Evolutionary conservation across 2,888 invertebrate species (phyloP), one percentile per base, ranked within the genome.

Genomic region (Coleophora deauratella): DNA sequence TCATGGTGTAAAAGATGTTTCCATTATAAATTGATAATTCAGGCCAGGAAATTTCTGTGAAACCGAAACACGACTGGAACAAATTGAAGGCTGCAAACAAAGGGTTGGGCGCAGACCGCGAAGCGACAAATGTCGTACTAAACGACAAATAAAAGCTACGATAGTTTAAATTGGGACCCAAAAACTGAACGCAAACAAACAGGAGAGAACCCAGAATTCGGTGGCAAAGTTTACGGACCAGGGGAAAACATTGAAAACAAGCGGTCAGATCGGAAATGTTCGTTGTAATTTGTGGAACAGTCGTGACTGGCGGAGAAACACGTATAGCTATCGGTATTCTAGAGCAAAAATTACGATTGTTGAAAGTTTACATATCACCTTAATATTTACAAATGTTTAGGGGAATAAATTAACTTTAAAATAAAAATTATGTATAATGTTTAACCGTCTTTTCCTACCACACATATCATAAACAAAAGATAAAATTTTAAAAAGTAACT

Each of bases 81-180:
- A 75, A 77, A 78, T 76, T 75, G 61, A 51, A 50, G 40, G 57
- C 66, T 66, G 53, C 69, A 75, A 79, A 80, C 81, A 79, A 75
- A 76, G 73, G 74, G 67, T 65, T 55, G 50, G 64, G 58, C 44
- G 52, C 62, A 59, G 55, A 67, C 76, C 76, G 58, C 74, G 63
- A 45, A 49, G 70, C 71, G 69, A 71, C 74, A 74, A 77, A 76
- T 72, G 74, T 73, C 73, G 64, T 66, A 72, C 74, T 80, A 80
- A 82, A 80, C 77, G 82, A 78, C 78, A 81, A 79, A 78, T 81
- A 81, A 81, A 79, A 80, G 74, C 77, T 48, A 63, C 72, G 65
- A 77, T 81, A 79, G 82, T 84, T 81, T 80, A 80, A 85, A 81
- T 81, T 81, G 74, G 72, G 66, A 55, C 69, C 80, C 82, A 78